Evolutionary conservation across 2,888 invertebrate genomes (phyloP).

Genomic region (Eupeodes luniger): DNA sequence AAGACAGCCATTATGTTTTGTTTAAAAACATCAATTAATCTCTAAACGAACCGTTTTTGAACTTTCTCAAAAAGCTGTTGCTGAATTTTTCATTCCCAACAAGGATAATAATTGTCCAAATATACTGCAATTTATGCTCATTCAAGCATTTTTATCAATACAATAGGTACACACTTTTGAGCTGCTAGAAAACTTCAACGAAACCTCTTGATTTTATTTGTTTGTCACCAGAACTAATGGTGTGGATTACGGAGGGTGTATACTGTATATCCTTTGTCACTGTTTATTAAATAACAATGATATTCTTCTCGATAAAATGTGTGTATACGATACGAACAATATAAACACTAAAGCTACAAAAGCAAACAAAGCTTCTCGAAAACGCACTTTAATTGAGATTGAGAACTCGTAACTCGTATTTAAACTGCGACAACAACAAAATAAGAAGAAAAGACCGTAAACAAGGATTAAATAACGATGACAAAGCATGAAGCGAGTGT

Average conservation of each 20-base stretch:
- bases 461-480: conserved; percentile 44
- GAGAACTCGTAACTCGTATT: neutral
- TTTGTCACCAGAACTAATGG: conserved; percentile 51
- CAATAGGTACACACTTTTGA: neutral
- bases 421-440: neutral
- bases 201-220: conserved; percentile 68
- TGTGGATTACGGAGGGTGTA: conserved; percentile 27
- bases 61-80: neutral
- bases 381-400: conserved; percentile 48
- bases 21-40: too few relatives aligned
- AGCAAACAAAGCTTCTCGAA: conserved; percentile 68
- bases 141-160: neutral
- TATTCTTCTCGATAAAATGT: conserved; percentile 64
- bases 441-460: conserved; percentile 18
- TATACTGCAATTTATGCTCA: conserved; percentile 26
- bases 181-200: conserved; percentile 32
- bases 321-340: conserved; percentile 45
- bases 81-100: neutral
- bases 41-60: too few relatives aligned
- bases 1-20: too few relatives aligned
- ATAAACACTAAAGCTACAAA: conserved; percentile 61
- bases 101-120: conserved; percentile 19
- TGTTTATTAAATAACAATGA: conserved; percentile 64
- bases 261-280: conserved; percentile 54
- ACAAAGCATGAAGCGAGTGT: conserved; percentile 38